A percentile compares a stretch with the other conserved stretches of the same genome.
phyloP scores from a whole-genome alignment of 2,113 vertebrate species.

The Gymnocephalus cernua region DNA sequence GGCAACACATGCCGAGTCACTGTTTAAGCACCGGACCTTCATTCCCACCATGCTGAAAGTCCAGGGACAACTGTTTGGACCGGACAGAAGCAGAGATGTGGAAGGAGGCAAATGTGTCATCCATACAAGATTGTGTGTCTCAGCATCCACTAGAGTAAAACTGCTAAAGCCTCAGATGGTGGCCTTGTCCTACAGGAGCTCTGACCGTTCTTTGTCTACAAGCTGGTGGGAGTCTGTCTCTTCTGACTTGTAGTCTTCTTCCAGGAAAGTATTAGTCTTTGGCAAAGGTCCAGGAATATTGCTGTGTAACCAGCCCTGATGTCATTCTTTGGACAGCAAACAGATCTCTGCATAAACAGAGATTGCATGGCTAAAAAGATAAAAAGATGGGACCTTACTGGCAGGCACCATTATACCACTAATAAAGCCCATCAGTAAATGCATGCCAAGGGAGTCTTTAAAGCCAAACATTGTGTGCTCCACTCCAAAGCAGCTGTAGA shows the following conservation, averaged over 20 bases:
- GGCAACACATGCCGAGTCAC: background rate
- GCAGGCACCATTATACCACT: conserved; percentile 11
- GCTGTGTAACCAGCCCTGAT: background rate
- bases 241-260: background rate
- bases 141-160: background rate
- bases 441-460: conserved; percentile 16
- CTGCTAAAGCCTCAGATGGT: background rate
- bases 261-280: background rate
- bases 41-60: background rate
- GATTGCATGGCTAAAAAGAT: conserved; percentile 27
- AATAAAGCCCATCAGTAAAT: conserved; percentile 24
- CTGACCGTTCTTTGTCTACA: background rate
- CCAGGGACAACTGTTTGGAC: background rate
- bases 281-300: conserved; percentile 4
- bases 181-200: background rate
- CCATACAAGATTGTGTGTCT: background rate
- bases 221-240: background rate
- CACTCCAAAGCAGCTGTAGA: conserved; percentile 20
- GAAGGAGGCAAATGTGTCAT: background rate
- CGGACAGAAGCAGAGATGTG: background rate
- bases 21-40: background rate
- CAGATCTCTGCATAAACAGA: conserved; percentile 4
- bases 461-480: conserved; percentile 29
- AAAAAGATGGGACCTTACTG: conserved; percentile 6
- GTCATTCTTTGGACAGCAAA: background rate